Conservation (phyloP, 2,888 invertebrate genomes). For the Drosophila ezoana region DNA sequence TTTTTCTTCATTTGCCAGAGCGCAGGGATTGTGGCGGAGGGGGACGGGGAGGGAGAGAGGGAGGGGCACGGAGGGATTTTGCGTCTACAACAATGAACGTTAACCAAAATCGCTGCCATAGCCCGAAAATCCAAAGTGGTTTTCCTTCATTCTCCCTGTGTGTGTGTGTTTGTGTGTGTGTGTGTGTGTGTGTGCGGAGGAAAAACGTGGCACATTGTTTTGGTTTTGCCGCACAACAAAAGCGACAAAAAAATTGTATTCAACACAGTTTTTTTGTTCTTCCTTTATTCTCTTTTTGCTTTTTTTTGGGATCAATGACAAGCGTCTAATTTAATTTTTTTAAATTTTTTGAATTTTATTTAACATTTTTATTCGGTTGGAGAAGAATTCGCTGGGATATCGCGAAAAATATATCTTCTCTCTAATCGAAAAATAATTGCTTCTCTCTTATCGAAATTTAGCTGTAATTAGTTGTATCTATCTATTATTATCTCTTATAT, state of each 20-base stretch:
- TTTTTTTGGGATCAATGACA: not conserved
- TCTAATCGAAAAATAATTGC: not conserved
- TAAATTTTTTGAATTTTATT: constrained; percentile 9
- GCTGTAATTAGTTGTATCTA: no score
- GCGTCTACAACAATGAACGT: constrained; percentile 45
- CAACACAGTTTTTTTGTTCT: constrained; percentile 9
- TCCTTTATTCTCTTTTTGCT: not conserved
- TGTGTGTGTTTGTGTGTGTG: not conserved
- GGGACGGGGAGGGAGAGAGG: not conserved
- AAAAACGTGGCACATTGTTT: constrained; percentile 64
- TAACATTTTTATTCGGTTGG: not conserved
- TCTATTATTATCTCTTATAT: no score
- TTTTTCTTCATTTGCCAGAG: constrained; percentile 12
- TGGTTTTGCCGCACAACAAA: constrained; percentile 29
- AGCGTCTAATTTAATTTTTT: constrained; percentile 38
- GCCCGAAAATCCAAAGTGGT: constrained; percentile 32
- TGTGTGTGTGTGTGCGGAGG: constrained; percentile 1
- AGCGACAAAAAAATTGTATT: constrained; percentile 18
- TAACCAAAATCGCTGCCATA: constrained; percentile 46
- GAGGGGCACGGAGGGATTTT: not conserved
- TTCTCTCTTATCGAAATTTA: not conserved
- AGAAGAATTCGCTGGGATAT: not conserved
- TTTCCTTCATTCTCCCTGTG: constrained; percentile 29
- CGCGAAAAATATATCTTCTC: no score
- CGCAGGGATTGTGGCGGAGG: not conserved